Evolutionary conservation across 2,888 invertebrate species (phyloP).

Genomic region (Galerucella calmariensis): DNA sequence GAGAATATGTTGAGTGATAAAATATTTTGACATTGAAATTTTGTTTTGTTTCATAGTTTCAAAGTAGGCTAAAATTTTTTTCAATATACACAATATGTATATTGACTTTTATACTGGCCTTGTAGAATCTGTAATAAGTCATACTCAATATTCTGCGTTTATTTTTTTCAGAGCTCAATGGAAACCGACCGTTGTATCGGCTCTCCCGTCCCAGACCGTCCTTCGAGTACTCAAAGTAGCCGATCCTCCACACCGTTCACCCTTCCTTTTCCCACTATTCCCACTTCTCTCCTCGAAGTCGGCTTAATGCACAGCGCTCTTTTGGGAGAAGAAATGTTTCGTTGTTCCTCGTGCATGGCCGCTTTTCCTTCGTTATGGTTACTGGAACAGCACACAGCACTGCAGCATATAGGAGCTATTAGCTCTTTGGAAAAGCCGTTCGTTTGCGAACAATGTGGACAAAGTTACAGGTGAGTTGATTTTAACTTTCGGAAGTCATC

Average conservation of each 20-base stretch:
- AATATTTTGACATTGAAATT: too few species aligned
- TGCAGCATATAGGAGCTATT: slow-evolving; percentile 78
- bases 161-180: slow-evolving; percentile 33
- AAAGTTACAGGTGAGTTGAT: slow-evolving; percentile 75
- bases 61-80: too few species aligned
- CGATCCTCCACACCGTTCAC: slow-evolving; percentile 70
- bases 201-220: slow-evolving; percentile 62
- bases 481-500: neutral
- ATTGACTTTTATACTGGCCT: too few species aligned
- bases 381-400: slow-evolving; percentile 84
- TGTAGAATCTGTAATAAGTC: neutral
- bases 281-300: slow-evolving; percentile 68
- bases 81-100: too few species aligned
- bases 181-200: slow-evolving; percentile 48
- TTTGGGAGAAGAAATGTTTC: slow-evolving; percentile 61
- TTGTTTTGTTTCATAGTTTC: too few species aligned
- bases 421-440: slow-evolving; percentile 83
- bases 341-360: slow-evolving; percentile 85
- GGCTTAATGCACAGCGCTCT: slow-evolving; percentile 67
- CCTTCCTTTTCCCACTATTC: slow-evolving; percentile 67
- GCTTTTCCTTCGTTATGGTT: slow-evolving; percentile 90
- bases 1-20: too few species aligned
- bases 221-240: slow-evolving; percentile 64
- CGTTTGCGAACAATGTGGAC: slow-evolving; percentile 91
- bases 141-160: neutral